Conservation (phyloP, 2,888 invertebrate species). For the Lasius platythorax region DNA sequence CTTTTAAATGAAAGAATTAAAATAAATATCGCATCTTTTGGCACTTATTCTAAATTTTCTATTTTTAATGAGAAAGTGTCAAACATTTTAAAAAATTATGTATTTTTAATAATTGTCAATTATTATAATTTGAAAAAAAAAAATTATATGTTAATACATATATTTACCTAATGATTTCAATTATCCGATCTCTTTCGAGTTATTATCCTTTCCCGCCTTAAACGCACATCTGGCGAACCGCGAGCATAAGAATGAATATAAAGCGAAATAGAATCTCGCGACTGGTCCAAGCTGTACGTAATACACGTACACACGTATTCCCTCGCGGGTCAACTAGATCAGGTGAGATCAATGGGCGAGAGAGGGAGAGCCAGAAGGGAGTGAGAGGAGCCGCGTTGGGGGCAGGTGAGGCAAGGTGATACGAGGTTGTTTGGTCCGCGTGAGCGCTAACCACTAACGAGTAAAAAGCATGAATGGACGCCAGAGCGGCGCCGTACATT, state of each 20-base stretch:
- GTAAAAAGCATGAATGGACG: conserved; percentile 84
- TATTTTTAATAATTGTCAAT: not conserved
- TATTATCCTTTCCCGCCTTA: not conserved
- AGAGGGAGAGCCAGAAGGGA: not conserved
- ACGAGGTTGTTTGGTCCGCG: conserved; percentile 63
- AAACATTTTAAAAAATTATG: not conserved
- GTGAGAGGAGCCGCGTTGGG: conserved; percentile 27
- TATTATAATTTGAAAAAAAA: not conserved
- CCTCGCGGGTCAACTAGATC: conserved; percentile 19
- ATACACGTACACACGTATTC: not conserved
- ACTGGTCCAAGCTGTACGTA: not conserved
- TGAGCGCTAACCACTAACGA: conserved; percentile 80
- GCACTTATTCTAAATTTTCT: too few species aligned
- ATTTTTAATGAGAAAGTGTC: not conserved
- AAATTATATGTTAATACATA: not conserved
- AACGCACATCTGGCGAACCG: not conserved
- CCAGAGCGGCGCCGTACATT: conserved; percentile 82
- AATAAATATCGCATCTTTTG: not conserved
- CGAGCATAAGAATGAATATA: conserved; percentile 10
- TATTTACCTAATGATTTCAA: not conserved
- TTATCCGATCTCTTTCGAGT: not conserved
- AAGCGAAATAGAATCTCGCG: conserved; percentile 13
- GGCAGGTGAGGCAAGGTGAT: conserved; percentile 49
- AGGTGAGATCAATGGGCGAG: conserved; percentile 19
- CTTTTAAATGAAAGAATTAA: not conserved